A percentile compares a stretch with the other conserved stretches of the same genome.
These are phyloP conservation scores for Platichthys stellatus DNA, from an alignment of 2,113 vertebrate genomes.

Conservation along the genomic window DNA sequence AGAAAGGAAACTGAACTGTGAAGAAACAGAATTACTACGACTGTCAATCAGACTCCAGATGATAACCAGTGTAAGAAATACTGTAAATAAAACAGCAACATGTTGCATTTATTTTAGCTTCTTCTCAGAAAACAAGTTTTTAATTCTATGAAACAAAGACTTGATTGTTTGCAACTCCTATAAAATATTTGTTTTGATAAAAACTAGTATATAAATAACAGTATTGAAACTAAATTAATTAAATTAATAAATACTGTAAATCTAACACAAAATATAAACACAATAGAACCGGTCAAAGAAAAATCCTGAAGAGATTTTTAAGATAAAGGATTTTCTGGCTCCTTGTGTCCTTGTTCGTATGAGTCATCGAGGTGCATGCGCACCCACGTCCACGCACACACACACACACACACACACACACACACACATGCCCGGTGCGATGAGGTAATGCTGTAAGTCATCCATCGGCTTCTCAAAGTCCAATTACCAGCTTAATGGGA, in stretches of 20 bases:
- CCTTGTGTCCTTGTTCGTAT: conserved; percentile 24
- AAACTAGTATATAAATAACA: background rate
- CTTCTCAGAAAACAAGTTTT: background rate
- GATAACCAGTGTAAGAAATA: no score
- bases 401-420: background rate
- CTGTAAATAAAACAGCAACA: no score
- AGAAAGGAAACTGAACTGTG: background rate
- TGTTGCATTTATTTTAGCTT: background rate
- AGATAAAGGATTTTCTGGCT: background rate
- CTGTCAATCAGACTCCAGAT: no score
- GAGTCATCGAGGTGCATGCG: conserved; percentile 43
- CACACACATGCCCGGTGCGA: conserved; percentile 31
- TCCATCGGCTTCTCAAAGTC: conserved; percentile 61
- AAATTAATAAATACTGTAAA: background rate
- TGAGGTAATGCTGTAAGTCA: conserved; percentile 81
- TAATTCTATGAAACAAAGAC: no score
- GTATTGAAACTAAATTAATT: background rate
- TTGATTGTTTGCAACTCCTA: no score
- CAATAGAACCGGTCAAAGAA: no score
- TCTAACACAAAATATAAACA: background rate
- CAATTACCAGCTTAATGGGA: conserved; percentile 75
- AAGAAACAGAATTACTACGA: no score
- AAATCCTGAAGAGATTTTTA: background rate
- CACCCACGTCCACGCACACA: background rate
- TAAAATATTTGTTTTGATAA: background rate